Evolutionary conservation across 2,113 vertebrate genomes (phyloP).

Genomic region (Hemibagrus wyckioides): DNA sequence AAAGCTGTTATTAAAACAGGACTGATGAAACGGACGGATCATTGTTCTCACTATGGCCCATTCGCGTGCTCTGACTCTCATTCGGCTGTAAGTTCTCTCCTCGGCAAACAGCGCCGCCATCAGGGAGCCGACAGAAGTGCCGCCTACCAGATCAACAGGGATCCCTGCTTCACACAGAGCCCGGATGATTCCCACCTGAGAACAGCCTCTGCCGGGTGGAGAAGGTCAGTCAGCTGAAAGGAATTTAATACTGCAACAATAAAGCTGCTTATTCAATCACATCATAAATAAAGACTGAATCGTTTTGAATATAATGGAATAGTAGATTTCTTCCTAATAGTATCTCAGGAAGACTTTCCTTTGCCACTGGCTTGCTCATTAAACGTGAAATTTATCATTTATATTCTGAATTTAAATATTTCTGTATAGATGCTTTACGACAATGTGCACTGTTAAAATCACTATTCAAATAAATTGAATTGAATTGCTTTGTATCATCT

Average conservation of each 20-base stretch:
- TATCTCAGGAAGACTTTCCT: no score
- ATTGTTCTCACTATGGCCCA: slow-evolving; percentile 85
- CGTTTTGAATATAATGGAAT: neutral
- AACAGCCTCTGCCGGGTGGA: slow-evolving; percentile 80
- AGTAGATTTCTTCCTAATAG: no score
- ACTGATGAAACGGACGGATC: neutral
- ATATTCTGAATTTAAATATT: no score
- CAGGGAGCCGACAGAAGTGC: slow-evolving; percentile 89
- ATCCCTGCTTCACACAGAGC: slow-evolving; percentile 85
- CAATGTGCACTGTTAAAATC: no score
- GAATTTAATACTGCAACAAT: neutral
- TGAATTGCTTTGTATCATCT: neutral
- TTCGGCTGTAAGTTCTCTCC: slow-evolving; percentile 85
- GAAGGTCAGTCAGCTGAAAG: slow-evolving; percentile 2
- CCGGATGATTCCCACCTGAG: slow-evolving; percentile 86
- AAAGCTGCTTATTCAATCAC: neutral
- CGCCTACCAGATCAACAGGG: slow-evolving; percentile 89
- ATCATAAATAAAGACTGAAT: neutral
- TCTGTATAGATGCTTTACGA: no score
- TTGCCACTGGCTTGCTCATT: no score
- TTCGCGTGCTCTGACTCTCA: slow-evolving; percentile 84
- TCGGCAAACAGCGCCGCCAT: slow-evolving; percentile 90
- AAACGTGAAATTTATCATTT: no score
- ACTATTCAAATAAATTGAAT: no score
- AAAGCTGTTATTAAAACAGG: neutral